Percentiles rank a stretch among this genome's conserved stretches.
Conservation (phyloP, 2,113 vertebrate species). For the Cnemophilus loriae region DNA sequence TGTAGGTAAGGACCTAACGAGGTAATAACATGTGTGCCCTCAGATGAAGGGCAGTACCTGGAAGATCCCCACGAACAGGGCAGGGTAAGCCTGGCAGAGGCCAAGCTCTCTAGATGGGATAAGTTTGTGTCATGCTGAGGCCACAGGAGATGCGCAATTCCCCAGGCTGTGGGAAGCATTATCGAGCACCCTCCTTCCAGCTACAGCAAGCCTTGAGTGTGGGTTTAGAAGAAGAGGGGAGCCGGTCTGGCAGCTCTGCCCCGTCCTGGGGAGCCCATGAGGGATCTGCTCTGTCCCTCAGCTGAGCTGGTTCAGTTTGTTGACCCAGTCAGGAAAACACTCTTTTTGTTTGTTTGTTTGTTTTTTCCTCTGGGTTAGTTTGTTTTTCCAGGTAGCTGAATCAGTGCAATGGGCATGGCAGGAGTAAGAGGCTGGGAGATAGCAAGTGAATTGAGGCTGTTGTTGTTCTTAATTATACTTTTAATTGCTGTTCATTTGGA, state of each 20-base stretch:
- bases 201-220: accelerated
- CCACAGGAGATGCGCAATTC: background rate
- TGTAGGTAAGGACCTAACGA: accelerated
- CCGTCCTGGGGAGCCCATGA: background rate
- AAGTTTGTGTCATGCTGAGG: accelerated
- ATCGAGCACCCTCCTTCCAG: accelerated
- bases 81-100: background rate
- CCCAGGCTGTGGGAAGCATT: background rate
- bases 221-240: background rate
- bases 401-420: accelerated
- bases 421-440: background rate
- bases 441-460: background rate
- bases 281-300: background rate
- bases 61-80: accelerated
- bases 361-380: background rate
- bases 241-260: background rate
- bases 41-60: background rate
- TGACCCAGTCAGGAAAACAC: background rate
- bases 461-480: background rate
- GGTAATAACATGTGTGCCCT: accelerated
- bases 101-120: accelerated
- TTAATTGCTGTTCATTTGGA: background rate
- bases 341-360: background rate
- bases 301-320: background rate
- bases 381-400: background rate